Conservation (phyloP, 2,113 vertebrate species). For the rat (Rattus norvegicus) region GRCr8 NC_086023.1:151422001-151422500, state of each 20-base stretch:
- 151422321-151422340: background rate
- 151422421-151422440: background rate
- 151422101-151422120: background rate
- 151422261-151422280: background rate
- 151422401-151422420: background rate
- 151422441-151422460: background rate
- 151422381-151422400: background rate
- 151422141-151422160: too few species aligned
- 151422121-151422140: too few species aligned
- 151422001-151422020: too few species aligned
- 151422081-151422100: background rate
- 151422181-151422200: too few species aligned
- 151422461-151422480: background rate
- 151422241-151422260: background rate
- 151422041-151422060: background rate
- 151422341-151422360: background rate
- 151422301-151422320: background rate
- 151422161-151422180: too few species aligned
- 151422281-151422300: background rate
- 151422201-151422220: background rate
- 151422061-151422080: too few species aligned
- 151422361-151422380: background rate
- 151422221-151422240: background rate
- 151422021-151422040: background rate
- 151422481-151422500: conserved; percentile 3